phyloP scores from a whole-genome alignment of 2,113 vertebrate genomes.

The Synchiropus splendidus region DNA sequence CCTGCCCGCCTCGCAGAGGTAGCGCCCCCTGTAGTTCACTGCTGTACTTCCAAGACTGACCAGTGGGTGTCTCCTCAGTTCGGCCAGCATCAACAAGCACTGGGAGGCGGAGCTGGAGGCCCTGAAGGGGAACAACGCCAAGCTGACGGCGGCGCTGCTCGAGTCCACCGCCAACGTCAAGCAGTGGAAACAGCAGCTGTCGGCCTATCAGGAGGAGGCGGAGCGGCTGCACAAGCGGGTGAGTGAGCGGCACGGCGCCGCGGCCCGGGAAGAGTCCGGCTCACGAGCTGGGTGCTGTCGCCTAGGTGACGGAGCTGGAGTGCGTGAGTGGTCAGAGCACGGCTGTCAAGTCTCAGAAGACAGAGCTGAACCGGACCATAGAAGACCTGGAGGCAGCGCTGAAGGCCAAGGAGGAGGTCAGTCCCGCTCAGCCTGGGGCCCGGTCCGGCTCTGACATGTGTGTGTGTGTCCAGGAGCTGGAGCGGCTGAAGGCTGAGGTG shows the following conservation, averaged over 20 bases:
- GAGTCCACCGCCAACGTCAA: constrained; percentile 98
- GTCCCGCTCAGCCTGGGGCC: neutral
- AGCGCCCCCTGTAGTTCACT: neutral
- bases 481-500: constrained; percentile 85
- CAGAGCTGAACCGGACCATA: constrained; percentile 91
- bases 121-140: constrained; percentile 95
- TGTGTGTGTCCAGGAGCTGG: constrained; percentile 75
- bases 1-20: constrained; percentile 90
- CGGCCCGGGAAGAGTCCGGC: no score
- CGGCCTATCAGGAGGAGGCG: constrained; percentile 92
- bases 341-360: constrained; percentile 86
- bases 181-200: constrained; percentile 97
- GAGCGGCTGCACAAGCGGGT: constrained; percentile 92
- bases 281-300: neutral
- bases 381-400: constrained; percentile 84
- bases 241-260: no score
- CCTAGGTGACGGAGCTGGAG: constrained; percentile 92
- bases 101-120: constrained; percentile 95
- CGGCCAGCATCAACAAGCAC: constrained; percentile 77
- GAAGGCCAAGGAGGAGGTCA: constrained; percentile 90
- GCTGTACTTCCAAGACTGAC: neutral
- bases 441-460: neutral
- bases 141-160: constrained; percentile 92
- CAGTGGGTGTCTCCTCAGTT: constrained; percentile 23
- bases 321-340: constrained; percentile 91